Base-by-base conservation (phyloP, 2,888 invertebrate genomes). In the Aphidoletes aphidimyza region DNA sequence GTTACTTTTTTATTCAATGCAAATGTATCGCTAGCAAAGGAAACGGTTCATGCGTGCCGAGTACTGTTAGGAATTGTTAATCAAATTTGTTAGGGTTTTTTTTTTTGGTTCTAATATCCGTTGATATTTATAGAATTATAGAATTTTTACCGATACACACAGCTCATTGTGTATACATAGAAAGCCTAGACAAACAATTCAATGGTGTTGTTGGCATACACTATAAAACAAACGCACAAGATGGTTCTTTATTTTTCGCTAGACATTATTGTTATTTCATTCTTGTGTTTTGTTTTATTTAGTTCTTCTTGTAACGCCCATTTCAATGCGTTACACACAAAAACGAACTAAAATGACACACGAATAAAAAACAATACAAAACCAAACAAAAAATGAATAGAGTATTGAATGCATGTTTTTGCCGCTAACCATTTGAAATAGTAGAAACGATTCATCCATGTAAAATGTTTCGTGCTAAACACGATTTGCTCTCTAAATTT, bases 11-110 rank as follows among this genome's bases (percentile, higher is more conserved):
- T 19, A 17, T 47, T 47, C 47, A 17, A 2, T 69, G 30, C 30
- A 30, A 30, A 22, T 9, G 0, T 30, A 30, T 34, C 11, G 30
- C 17, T 30, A 19, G 11, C 69, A 30, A 69, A 30, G 69, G 69
- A 69, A n/a, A 69, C 69, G 69, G 69, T 69, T 69, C 69, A 69
- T 69, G 69, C 69, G 30, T 69, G 69, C 69, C 54, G 14, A 54
- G 54, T 54, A 69, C 69, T 19, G 69, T 69, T 69, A 30, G 69
- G n/a, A 69, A 11, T 69, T 69, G 69, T 30, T 69, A 69, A 69
- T 69, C 69, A 69, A 69, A 54, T 54, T 54, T 47, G 6, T 17
- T n/a, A n/a, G n/a, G n/a, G n/a, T n/a, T 54, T 47, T 47, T 54
- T 26, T 54, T 26, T 54, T 69, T 69, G 26, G 69, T 30, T 69